Conservation (phyloP, 2,888 invertebrate genomes). For the Masnerella sp. region DNA sequence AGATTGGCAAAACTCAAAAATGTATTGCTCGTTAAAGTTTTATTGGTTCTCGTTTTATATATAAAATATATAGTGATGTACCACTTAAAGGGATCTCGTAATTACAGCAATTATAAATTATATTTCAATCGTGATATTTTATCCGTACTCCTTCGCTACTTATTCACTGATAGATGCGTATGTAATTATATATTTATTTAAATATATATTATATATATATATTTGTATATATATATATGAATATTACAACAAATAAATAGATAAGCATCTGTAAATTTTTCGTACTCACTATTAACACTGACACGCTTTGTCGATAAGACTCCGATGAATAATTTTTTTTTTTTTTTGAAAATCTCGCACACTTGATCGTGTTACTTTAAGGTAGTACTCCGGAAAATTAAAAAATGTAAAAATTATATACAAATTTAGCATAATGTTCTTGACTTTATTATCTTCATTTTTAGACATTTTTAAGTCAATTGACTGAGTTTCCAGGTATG, state of each 20-base stretch:
- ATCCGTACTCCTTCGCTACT: slow-evolving; percentile 63
- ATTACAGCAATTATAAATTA: slow-evolving; percentile 74
- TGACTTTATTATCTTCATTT: background rate
- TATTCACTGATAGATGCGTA: slow-evolving; percentile 39
- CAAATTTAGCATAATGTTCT: no score
- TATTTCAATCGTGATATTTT: slow-evolving; percentile 69
- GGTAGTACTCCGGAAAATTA: no score
- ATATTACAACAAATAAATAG: slow-evolving; percentile 76
- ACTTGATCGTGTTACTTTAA: no score
- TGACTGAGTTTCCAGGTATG: no score
- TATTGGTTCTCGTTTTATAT: slow-evolving; percentile 65
- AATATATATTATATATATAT: slow-evolving; percentile 17
- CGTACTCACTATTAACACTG: slow-evolving; percentile 74
- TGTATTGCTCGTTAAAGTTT: slow-evolving; percentile 69
- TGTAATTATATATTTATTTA: slow-evolving; percentile 13
- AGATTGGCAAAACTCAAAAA: slow-evolving; percentile 68
- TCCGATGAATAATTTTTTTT: slow-evolving; percentile 16
- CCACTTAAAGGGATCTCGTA: slow-evolving; percentile 71
- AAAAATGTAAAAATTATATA: no score
- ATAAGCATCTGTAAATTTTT: slow-evolving; percentile 72
- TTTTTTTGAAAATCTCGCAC: slow-evolving; percentile 63
- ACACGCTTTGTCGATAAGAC: slow-evolving; percentile 55
- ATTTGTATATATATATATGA: slow-evolving; percentile 69
- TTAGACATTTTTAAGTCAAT: background rate
- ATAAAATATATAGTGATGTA: slow-evolving; percentile 68